Percentiles rank a stretch among this genome's conserved stretches.
phyloP scores from a whole-genome alignment of 2,113 vertebrate genomes.

The Uropsilus gracilis region DNA sequence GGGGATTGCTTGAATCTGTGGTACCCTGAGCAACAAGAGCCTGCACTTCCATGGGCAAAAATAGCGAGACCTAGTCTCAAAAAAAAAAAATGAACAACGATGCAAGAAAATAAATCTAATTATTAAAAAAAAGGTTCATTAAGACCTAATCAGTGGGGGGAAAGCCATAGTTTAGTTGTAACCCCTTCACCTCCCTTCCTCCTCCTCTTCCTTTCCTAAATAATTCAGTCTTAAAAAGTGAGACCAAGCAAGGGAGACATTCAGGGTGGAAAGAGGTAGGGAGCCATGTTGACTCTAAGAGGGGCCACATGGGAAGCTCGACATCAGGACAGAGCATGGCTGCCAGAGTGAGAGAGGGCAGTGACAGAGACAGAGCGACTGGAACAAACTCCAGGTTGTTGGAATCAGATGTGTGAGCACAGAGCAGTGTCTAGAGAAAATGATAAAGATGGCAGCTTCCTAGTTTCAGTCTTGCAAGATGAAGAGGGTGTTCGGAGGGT shows the following conservation, averaged over 20 bases:
- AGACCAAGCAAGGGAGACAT: not conserved
- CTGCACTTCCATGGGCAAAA: too few relatives aligned
- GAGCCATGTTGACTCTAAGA: not conserved
- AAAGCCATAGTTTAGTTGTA: too few relatives aligned
- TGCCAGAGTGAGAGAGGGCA: not conserved
- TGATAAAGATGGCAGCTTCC: not conserved
- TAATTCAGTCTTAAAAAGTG: not conserved
- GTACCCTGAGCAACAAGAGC: too few relatives aligned
- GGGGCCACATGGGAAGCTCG: not conserved
- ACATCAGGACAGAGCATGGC: not conserved
- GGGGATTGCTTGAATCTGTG: too few relatives aligned
- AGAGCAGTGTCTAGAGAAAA: not conserved
- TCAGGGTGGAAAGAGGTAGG: not conserved
- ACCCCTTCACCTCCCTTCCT: not conserved
- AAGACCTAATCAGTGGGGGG: too few relatives aligned
- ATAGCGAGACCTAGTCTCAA: too few relatives aligned
- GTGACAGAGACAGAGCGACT: not conserved
- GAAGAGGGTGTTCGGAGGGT: not conserved
- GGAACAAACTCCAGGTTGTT: accelerated
- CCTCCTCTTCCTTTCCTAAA: not conserved
- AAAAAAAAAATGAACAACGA: too few relatives aligned
- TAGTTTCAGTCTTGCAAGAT: not conserved
- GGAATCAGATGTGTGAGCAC: not conserved
- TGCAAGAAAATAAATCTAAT: too few relatives aligned
- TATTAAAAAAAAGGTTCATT: too few relatives aligned